Evolutionary conservation across 2,113 vertebrate genomes (phyloP).

Genomic region (Lophotis ruficrista): DNA sequence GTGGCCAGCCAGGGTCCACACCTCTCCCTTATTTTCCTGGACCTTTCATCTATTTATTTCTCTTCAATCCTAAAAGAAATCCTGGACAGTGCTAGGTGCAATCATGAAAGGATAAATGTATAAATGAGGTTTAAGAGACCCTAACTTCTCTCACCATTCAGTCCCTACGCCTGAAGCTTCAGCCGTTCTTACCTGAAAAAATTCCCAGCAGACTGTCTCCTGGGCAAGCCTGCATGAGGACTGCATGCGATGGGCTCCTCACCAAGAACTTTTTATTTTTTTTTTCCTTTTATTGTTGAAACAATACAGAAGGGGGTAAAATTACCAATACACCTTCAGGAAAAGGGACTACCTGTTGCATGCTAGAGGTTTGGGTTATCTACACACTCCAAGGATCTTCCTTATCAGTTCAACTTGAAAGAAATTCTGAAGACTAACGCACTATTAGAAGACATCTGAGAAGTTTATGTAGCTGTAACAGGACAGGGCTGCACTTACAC

Average conservation of each 20-base stretch:
- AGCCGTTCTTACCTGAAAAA: not conserved
- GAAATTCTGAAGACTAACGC: not conserved
- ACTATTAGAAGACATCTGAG: not conserved
- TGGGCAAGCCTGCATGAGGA: not conserved
- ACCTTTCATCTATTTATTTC: not conserved
- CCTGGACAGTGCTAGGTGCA: not conserved
- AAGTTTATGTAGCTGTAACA: fast-evolving
- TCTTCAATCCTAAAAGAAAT: not conserved
- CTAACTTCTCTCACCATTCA: not conserved
- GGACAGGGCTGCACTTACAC: not conserved
- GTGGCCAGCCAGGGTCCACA: not conserved
- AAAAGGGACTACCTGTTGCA: not conserved
- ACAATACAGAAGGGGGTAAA: fast-evolving
- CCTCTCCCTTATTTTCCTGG: not conserved
- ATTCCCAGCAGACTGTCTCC: not conserved
- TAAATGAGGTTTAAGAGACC: not conserved
- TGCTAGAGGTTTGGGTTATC: not conserved
- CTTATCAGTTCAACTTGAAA: not conserved
- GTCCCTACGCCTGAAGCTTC: not conserved
- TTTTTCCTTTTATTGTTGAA: not conserved
- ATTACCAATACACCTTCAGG: not conserved
- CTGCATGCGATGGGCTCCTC: not conserved
- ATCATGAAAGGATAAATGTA: not conserved
- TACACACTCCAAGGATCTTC: not conserved
- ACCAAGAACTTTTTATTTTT: not conserved